Evolutionary conservation across 2,113 vertebrate genomes (phyloP), one percentile per base, ranked within the genome.

Genomic region (Cinclus mexicanus): DNA sequence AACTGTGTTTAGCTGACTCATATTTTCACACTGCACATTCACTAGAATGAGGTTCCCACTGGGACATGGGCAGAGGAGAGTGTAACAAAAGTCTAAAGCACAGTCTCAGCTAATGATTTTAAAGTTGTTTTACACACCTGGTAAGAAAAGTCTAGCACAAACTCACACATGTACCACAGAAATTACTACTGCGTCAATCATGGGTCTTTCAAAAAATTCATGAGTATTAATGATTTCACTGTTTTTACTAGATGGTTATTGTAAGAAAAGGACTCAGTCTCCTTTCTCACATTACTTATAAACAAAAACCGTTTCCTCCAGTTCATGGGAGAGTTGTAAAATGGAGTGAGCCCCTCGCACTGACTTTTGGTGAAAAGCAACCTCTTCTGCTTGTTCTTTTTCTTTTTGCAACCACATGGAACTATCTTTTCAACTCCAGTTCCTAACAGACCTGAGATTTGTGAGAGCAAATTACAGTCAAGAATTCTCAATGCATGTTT

Each of bases 241-340:
- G 60, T 68, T 93, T 93, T 92, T 85, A 82, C 82, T 95, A 68
- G 89, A 96, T 49, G 33, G n/a, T 68, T 93, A n/a, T 85, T 94
- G 79, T 76, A 95, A 96, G 91, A 94, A 96, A 94, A n/a, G 7
- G 83, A 90, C 93, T 74, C 87, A 80, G 63, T 42, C 80, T 97
- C 78, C 79, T 96, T 96, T 95, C 92, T 96, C 87, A 80, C 15
- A 55, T 95, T 93, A 90, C 87, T 94, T 94, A 61, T 18, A 88
- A 89, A 80, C 42, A 94, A 93, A 89, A 97, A 42, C 49, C 83
- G 44, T 90, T 95, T 95, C 82, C 67, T 85, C 80, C 56, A 41
- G 5, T 42, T 93, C 63, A 56, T 46, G 75, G 61, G n/a, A 88
- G 78, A 72, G 42, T n/a, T 90, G 56, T 65, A 67, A 93, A 91